Base-by-base conservation (phyloP, 2,888 invertebrate species). In the Microctonus aethiopoides region DNA sequence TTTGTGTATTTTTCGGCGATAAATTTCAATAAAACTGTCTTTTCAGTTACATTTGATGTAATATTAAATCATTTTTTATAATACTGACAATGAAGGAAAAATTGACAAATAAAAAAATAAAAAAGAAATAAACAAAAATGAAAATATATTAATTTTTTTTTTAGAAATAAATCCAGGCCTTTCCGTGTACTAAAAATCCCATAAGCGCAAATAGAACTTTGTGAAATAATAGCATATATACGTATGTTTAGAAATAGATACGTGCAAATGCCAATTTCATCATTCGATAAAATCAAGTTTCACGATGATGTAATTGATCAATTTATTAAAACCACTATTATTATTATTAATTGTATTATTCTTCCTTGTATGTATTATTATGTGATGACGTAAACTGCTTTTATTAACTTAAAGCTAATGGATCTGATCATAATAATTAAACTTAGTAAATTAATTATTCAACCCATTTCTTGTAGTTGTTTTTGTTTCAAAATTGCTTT, bases 121-220 rank as follows among this genome's bases (percentile, higher is more conserved):
- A 16, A n/a, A 3, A 3, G 2, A 7, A 46, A 20, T 20, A 46
- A 2, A 46, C 13, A 20, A 6, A 3, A 7, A 46, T 46, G n/a
- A n/a, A n/a, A n/a, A n/a, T n/a, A n/a, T n/a, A n/a, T n/a, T n/a
- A n/a, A n/a, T n/a, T n/a, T n/a, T n/a, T n/a, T n/a, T 9, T n/a
- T 46, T 22, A 10, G 26, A 51, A 22, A 39, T 22, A 24, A 59
- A 29, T 16, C 26, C 3, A 10, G 51, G 20, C 11, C 64, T 41
- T 56, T 56, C 62, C 51, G 72, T 74, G 77, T 74, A 80, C 77
- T 74, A 78, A 81, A 68, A 80, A 80, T 81, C 78, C 78, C 77
- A 79, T 76, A 41, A 60, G 64, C 70, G 51, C 60, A 46, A 72
- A 66, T 73, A 75, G 70, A 61, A 72, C 72, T 75, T 10, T 24